phyloP scores from a whole-genome alignment of 2,888 invertebrate genomes.

The Apotomis capreana region DNA sequence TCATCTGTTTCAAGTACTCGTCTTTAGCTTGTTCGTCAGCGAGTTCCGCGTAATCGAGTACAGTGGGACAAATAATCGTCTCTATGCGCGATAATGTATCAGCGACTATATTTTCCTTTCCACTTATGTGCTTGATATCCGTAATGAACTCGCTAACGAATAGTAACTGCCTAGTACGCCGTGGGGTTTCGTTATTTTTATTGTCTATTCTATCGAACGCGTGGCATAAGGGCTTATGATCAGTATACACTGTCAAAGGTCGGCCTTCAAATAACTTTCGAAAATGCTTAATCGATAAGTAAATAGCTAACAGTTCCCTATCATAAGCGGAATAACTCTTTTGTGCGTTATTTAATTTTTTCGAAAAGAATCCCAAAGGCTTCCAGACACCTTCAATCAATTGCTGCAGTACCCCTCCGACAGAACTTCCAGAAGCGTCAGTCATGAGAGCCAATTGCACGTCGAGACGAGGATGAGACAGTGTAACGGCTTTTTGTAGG shows the following conservation, averaged over 20 bases:
- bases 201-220: background rate
- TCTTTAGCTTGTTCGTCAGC: constrained; percentile 5
- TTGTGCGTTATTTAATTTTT: background rate
- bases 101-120: constrained; percentile 42
- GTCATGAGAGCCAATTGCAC: constrained; percentile 40
- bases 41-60: constrained; percentile 39
- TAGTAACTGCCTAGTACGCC: constrained; percentile 43
- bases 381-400: constrained; percentile 34
- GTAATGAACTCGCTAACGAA: constrained; percentile 47
- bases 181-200: constrained; percentile 41
- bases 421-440: constrained; percentile 44
- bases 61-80: too few relatives aligned
- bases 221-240: constrained; percentile 2
- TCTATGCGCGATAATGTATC: constrained; percentile 45
- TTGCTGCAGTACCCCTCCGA: constrained; percentile 47
- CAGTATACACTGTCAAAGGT: constrained; percentile 6
- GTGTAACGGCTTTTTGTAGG: constrained; percentile 28
- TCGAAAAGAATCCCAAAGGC: constrained; percentile 45
- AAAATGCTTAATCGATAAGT: too few relatives aligned
- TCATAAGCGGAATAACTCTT: too few relatives aligned
- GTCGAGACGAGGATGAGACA: constrained; percentile 30
- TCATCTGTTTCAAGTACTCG: background rate
- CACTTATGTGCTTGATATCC: constrained; percentile 42
- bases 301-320: too few relatives aligned
- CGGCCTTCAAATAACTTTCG: constrained; percentile 43